Conservation (phyloP, 2,113 vertebrate species). For the Oryzias javanicus region DNA sequence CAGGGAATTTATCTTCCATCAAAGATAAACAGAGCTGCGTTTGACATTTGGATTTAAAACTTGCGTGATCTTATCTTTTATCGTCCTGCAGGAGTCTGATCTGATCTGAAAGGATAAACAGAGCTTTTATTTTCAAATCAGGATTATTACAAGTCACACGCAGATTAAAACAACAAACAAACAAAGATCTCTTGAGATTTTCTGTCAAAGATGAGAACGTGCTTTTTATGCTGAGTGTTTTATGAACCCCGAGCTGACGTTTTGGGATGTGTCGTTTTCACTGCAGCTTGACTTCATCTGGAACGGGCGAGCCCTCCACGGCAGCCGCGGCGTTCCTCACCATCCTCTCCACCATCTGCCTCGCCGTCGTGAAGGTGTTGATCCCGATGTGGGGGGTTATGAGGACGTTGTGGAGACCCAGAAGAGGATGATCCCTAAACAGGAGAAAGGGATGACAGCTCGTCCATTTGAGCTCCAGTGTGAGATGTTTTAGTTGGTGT, state of each 20-base stretch:
- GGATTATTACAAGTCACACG: too few relatives aligned
- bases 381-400: constrained; percentile 47
- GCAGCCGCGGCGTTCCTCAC: constrained; percentile 32
- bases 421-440: constrained; percentile 41
- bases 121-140: too few relatives aligned
- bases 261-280: neutral
- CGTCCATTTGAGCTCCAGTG: neutral
- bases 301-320: constrained; percentile 25
- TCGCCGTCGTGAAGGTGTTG: constrained; percentile 2
- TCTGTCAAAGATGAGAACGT: too few relatives aligned
- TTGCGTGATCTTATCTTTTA: too few relatives aligned
- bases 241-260: neutral
- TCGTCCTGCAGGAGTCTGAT: too few relatives aligned
- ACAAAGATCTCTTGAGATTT: too few relatives aligned
- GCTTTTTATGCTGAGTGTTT: too few relatives aligned
- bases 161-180: too few relatives aligned
- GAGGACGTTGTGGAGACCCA: constrained; percentile 29
- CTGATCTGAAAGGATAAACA: too few relatives aligned
- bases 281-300: constrained; percentile 30
- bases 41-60: too few relatives aligned
- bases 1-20: too few relatives aligned
- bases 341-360: constrained; percentile 30
- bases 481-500: neutral
- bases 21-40: too few relatives aligned
- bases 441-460: neutral